Evolutionary conservation across 2,797 vertebrate genomes (phyloP).

Genomic region (Sylvilagus floridanus): DNA sequence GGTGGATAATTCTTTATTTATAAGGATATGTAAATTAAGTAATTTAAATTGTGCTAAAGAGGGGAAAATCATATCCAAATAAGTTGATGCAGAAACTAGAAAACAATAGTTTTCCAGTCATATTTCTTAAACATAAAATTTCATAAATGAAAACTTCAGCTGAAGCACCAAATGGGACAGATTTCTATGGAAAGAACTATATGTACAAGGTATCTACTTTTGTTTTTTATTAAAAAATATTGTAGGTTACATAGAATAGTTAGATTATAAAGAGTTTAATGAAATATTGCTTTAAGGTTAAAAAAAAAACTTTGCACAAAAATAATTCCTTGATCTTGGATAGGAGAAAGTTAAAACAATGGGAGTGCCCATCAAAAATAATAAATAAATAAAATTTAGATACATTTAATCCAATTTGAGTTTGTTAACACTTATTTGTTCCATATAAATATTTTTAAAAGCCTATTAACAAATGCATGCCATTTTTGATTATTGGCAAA

Average conservation of each 20-base stretch:
- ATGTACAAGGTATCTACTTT: neutral
- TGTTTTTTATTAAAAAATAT: slow-evolving; percentile 38
- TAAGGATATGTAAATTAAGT: neutral
- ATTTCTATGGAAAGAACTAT: slow-evolving; percentile 35
- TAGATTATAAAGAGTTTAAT: slow-evolving; percentile 46
- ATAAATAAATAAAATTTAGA: slow-evolving; percentile 24
- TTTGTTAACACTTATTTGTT: slow-evolving; percentile 42
- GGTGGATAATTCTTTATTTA: slow-evolving; percentile 19
- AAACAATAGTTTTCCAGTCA: neutral
- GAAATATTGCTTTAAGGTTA: slow-evolving; percentile 24
- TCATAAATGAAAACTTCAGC: slow-evolving; percentile 14
- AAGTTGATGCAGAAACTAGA: neutral
- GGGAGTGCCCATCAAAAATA: slow-evolving; percentile 27
- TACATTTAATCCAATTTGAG: slow-evolving; percentile 40
- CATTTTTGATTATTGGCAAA: slow-evolving; percentile 64
- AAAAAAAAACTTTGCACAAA: slow-evolving; percentile 6
- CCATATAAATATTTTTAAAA: slow-evolving; percentile 30
- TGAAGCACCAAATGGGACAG: slow-evolving; percentile 7
- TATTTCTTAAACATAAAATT: slow-evolving; percentile 29
- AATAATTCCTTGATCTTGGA: neutral
- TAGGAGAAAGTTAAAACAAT: slow-evolving; percentile 56
- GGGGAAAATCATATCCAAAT: neutral
- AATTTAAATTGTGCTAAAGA: slow-evolving; percentile 5
- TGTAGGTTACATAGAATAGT: slow-evolving; percentile 36
- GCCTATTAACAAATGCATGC: neutral